Percentiles rank a stretch among this genome's conserved stretches.
These are phyloP conservation scores for Heliconius hermathena DNA, from an alignment of 1,140 invertebrate genomes.

Conservation along the genomic window DNA sequence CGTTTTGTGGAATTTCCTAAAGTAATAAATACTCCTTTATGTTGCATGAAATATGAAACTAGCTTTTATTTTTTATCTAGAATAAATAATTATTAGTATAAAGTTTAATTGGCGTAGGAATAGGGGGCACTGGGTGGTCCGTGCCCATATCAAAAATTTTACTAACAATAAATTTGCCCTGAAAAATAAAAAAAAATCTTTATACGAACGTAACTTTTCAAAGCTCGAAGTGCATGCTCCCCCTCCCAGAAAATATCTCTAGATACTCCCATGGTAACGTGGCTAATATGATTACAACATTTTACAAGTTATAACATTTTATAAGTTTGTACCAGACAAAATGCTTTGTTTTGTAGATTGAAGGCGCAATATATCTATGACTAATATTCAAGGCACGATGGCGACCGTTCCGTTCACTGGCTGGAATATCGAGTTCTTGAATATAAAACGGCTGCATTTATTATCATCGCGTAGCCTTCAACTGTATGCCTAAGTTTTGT, in stretches of 20 bases:
- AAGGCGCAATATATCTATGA: slow-evolving; percentile 38
- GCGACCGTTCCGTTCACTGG: slow-evolving; percentile 66
- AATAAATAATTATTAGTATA: no score
- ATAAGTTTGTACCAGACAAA: background rate
- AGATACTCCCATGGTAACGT: background rate
- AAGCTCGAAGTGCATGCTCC: no score
- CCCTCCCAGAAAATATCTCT: no score
- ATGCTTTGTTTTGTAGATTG: slow-evolving; percentile 25
- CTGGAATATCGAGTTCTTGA: slow-evolving; percentile 68
- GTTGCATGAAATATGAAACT: no score
- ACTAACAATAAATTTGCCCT: no score
- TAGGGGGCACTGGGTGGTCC: no score
- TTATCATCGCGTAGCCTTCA: slow-evolving; percentile 35
- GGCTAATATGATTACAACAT: background rate
- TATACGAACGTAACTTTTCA: no score
- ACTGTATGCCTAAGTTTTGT: slow-evolving; percentile 29
- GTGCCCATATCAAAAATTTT: no score
- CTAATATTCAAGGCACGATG: slow-evolving; percentile 69
- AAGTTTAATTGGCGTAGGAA: no score
- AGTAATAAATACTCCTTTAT: no score
- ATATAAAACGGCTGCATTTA: slow-evolving; percentile 54
- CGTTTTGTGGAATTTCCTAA: background rate
- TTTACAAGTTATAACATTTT: background rate
- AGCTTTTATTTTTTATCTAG: no score
- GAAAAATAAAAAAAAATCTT: no score